These are phyloP conservation scores for Pyrrhosoma nymphula DNA, from an alignment of 2,888 invertebrate genomes.

Conservation along the genomic window DNA sequence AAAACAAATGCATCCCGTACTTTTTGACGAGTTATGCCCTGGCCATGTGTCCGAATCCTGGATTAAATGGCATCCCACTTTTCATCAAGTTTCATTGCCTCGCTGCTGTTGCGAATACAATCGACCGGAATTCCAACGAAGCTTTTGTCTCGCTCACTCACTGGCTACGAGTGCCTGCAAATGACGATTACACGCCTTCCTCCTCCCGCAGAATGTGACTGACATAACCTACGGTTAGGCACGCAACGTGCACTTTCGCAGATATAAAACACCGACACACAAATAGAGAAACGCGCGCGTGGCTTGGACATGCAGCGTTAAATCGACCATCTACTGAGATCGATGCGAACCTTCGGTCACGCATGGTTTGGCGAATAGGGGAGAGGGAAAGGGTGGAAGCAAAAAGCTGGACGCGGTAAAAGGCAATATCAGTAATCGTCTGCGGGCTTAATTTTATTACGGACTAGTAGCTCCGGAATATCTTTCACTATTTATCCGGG, in stretches of 20 bases:
- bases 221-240: background rate
- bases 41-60: background rate
- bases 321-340: background rate
- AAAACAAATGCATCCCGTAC: background rate
- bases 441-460: conserved; percentile 48
- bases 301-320: background rate
- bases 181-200: background rate
- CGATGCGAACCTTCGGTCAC: background rate
- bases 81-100: conserved; percentile 10
- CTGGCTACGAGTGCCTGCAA: background rate
- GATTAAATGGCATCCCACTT: background rate
- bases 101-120: background rate
- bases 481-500: background rate
- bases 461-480: background rate
- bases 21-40: background rate
- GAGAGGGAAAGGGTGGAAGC: background rate
- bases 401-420: background rate
- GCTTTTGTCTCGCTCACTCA: background rate
- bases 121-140: background rate
- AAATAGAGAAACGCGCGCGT: background rate
- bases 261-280: background rate
- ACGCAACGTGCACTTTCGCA: background rate
- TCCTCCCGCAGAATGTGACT: background rate
- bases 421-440: conserved; percentile 10
- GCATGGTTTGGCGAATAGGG: background rate